phyloP scores from a whole-genome alignment of 2,888 invertebrate genomes.

The Cryptosula pallasiana region DNA sequence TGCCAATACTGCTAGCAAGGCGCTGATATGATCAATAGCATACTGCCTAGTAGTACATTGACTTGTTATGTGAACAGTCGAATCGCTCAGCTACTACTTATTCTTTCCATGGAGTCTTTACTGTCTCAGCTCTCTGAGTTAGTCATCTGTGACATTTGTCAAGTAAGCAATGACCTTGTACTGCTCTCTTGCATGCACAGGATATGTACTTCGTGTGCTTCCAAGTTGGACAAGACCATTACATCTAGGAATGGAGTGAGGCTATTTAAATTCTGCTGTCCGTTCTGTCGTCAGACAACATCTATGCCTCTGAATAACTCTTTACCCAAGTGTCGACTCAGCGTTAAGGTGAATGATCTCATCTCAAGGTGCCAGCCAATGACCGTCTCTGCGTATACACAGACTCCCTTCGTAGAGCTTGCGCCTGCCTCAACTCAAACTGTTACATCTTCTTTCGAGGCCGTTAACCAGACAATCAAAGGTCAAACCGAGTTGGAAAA shows the following conservation, averaged over 20 bases:
- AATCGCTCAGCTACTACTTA: no score
- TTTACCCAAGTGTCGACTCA: not conserved
- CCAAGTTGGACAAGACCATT: not conserved
- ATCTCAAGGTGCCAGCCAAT: no score
- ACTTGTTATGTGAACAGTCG: no score
- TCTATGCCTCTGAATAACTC: not conserved
- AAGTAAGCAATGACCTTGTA: not conserved
- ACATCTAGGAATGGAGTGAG: not conserved
- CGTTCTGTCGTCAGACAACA: not conserved
- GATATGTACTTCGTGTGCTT: not conserved
- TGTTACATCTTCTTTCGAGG: no score
- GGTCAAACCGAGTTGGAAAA: no score
- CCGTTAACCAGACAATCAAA: no score
- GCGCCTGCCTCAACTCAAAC: no score
- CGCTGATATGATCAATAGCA: no score
- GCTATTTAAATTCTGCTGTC: not conserved
- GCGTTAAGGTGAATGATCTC: not conserved
- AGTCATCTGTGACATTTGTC: not conserved
- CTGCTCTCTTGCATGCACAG: not conserved
- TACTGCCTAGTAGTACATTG: no score
- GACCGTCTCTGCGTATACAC: no score
- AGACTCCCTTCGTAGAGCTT: no score
- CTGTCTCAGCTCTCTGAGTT: not conserved
- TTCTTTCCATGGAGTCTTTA: not conserved
- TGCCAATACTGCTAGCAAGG: no score